Conservation (phyloP, 2,888 invertebrate species). For the Dyspetes luteomarginatus region DNA sequence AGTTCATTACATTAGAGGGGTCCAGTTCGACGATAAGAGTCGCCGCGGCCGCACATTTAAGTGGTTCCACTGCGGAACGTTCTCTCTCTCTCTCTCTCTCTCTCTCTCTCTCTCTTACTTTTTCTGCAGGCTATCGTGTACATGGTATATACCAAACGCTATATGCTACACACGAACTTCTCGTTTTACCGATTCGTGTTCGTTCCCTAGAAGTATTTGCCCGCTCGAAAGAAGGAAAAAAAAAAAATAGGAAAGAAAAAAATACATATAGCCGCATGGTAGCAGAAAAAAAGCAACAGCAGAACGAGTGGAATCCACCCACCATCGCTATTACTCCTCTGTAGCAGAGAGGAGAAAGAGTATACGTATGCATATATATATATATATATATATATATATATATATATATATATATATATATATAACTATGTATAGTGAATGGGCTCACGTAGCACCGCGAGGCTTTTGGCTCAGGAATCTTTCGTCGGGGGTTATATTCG, state of each 20-base stretch:
- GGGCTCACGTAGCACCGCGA: slow-evolving; percentile 64
- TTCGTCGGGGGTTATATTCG: slow-evolving; percentile 58
- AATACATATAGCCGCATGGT: slow-evolving; percentile 35
- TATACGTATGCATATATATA: background rate
- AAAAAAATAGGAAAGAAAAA: slow-evolving; percentile 22
- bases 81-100: slow-evolving; percentile 22
- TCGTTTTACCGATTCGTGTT: slow-evolving; percentile 46
- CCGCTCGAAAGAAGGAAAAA: slow-evolving; percentile 24
- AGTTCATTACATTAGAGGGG: slow-evolving; percentile 68
- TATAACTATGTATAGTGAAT: slow-evolving; percentile 8
- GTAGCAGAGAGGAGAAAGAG: slow-evolving; percentile 6
- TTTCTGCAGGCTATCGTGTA: no score
- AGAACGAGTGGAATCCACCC: slow-evolving; percentile 26
- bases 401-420: background rate
- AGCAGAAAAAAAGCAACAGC: slow-evolving; percentile 31
- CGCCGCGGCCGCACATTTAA: slow-evolving; percentile 63
- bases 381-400: background rate
- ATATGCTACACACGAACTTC: slow-evolving; percentile 17
- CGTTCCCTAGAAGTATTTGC: slow-evolving; percentile 46
- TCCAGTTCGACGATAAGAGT: slow-evolving; percentile 65
- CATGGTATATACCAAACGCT: background rate
- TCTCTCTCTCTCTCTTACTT: slow-evolving; percentile 4
- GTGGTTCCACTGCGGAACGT: slow-evolving; percentile 65
- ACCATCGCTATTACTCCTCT: slow-evolving; percentile 44
- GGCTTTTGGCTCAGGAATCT: slow-evolving; percentile 64